Evolutionary conservation across 2,113 vertebrate genomes (phyloP).

Genomic region (Neolamprologus fasciatus): DNA sequence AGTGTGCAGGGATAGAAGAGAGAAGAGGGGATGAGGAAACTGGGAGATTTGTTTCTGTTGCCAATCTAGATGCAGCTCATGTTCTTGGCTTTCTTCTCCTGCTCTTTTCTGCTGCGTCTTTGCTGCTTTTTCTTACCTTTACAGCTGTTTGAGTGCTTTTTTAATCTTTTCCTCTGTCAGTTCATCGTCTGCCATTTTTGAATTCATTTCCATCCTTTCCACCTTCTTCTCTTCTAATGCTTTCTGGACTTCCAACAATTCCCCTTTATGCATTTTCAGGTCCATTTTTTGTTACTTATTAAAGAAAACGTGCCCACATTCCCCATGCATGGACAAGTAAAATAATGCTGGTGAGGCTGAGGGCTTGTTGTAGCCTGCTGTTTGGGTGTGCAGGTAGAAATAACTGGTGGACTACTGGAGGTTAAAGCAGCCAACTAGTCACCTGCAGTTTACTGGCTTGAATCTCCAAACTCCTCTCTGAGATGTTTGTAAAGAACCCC

Average conservation of each 20-base stretch:
- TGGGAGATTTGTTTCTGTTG: neutral
- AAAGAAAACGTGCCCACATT: neutral
- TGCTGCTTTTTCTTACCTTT: neutral
- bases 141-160: neutral
- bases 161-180: neutral
- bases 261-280: neutral
- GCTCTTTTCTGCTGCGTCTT: neutral
- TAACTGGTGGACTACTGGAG: neutral
- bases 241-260: neutral
- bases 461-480: neutral
- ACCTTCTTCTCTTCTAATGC: neutral
- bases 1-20: neutral
- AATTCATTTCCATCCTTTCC: neutral
- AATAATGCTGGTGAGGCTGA: neutral
- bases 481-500: neutral
- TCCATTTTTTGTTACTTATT: neutral
- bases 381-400: neutral
- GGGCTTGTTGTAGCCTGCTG: neutral
- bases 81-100: neutral
- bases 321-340: neutral
- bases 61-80: neutral
- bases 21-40: neutral
- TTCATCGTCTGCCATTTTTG: neutral
- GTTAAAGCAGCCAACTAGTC: neutral
- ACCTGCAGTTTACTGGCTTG: neutral